These are phyloP conservation scores for Mus spretus DNA, from an alignment of 2,797 vertebrate species.

Conservation along the genomic window DNA sequence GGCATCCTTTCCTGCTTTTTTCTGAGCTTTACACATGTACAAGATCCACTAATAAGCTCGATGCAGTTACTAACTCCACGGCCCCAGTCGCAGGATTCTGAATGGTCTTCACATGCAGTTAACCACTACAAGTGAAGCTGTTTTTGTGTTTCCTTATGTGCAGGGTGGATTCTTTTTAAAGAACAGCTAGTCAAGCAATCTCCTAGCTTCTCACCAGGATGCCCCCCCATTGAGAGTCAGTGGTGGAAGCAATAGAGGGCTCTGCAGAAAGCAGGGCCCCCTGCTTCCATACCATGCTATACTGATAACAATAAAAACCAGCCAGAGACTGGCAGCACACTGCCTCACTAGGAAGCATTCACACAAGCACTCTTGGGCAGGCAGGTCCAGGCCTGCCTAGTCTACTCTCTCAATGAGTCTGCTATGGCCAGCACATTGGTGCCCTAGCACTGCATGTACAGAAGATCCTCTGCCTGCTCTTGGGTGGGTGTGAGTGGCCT, in stretches of 20 bases:
- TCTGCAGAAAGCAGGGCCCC: background rate
- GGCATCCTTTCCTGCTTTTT: background rate
- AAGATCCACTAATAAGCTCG: background rate
- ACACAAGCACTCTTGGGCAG: background rate
- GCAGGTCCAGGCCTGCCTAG: background rate
- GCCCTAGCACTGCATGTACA: background rate
- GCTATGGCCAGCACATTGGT: background rate
- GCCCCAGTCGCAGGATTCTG: background rate
- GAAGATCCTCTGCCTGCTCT: background rate
- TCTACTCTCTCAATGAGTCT: background rate
- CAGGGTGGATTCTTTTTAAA: background rate
- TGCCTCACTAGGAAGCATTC: background rate
- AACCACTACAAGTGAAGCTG: background rate
- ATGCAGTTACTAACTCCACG: background rate
- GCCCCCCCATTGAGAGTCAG: background rate
- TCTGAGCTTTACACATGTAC: background rate
- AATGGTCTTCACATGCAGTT: background rate
- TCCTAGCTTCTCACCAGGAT: background rate
- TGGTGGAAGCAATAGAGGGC: background rate
- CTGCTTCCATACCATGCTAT: background rate
- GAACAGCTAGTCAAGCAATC: constrained; percentile 39
- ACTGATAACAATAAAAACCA: constrained; percentile 39
- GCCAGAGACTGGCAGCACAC: background rate
- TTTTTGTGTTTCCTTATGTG: constrained; percentile 1
- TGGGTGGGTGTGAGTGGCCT: background rate